A percentile compares a stretch with the other conserved stretches of the same genome.
phyloP scores from a whole-genome alignment of 1,140 invertebrate genomes.

The Drosophila mojavensis region DNA sequence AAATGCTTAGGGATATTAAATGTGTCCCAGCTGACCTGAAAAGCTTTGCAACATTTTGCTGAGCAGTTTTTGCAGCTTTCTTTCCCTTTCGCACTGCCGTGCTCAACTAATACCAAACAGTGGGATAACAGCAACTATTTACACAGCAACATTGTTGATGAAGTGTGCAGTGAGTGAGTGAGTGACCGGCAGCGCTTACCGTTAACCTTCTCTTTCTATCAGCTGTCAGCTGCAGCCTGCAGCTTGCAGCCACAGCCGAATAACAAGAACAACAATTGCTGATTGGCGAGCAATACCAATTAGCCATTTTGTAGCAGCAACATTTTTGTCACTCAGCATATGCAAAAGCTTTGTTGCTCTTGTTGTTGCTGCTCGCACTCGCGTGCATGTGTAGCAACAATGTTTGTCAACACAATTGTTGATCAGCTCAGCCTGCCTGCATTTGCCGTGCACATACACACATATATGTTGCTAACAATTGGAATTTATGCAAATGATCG shows the following conservation, averaged over 20 bases:
- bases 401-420: constrained; percentile 78
- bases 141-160: constrained; percentile 21
- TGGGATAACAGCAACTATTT: neutral
- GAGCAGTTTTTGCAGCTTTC: too few relatives aligned
- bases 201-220: constrained; percentile 36
- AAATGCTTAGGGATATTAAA: too few relatives aligned
- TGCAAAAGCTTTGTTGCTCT: constrained; percentile 30
- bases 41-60: too few relatives aligned
- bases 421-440: constrained; percentile 19
- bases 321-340: constrained; percentile 75
- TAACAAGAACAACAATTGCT: constrained; percentile 54
- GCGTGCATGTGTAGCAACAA: constrained; percentile 79
- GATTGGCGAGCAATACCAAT: constrained; percentile 73
- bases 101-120: too few relatives aligned
- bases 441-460: neutral
- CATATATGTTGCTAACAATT: constrained; percentile 48
- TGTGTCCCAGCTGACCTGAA: too few relatives aligned
- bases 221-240: constrained; percentile 20
- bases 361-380: constrained; percentile 34
- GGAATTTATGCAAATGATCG: constrained; percentile 82
- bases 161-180: constrained; percentile 21
- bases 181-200: constrained; percentile 16
- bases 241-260: constrained; percentile 5
- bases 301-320: constrained; percentile 80
- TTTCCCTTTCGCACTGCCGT: too few relatives aligned